Base-by-base conservation (phyloP, 2,797 vertebrate species). In the Esox masquinongy region DNA sequence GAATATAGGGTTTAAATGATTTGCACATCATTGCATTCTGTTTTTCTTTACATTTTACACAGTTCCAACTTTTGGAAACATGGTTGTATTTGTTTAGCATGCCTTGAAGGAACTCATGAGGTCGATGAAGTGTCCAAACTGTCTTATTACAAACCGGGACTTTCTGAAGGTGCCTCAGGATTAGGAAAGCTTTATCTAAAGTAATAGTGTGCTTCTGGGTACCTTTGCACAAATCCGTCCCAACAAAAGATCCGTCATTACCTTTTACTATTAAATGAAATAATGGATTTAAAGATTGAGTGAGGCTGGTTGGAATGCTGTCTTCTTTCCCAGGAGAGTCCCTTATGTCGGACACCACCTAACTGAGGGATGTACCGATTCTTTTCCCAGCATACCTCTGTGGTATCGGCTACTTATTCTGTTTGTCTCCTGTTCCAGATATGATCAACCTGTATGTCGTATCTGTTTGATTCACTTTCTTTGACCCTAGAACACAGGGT, bases 171-270 rank as follows among this genome's bases (percentile, higher is more conserved):
- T 22, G 17, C 53, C 53, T n/a, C 6, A 56, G 19, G 53, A 56
- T 56, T 56, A 56, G 9, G 53, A 56, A 56, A 3, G 19, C 19
- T 9, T 56, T 56, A 56, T 56, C 2, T 22, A 22, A 56, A n/a
- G 53, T 16, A 9, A 56, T 56, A 56, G n/a, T 56, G 19, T 22
- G 51, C n/a, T 56, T 56, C 51, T 56, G 51, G 9, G 51, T 56
- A 8, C 51, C 19, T 56, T 56, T n/a, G 17, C n/a, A 22, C 53
- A 19, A 56, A n/a, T 5, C 14, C 5, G 31, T 14, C 50, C 22
- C 16, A 51, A 50, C 26, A 59, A 19, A 63, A 63, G 34, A 43
- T 73, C 15, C 72, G 26, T 74, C 59, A 64, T 56, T n/a, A 2
- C 51, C 70, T 71, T 17, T 24, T 53, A 26, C 14, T 67, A 66